These are phyloP conservation scores for Leucania comma DNA, from an alignment of 2,888 invertebrate species.

Conservation along the genomic window DNA sequence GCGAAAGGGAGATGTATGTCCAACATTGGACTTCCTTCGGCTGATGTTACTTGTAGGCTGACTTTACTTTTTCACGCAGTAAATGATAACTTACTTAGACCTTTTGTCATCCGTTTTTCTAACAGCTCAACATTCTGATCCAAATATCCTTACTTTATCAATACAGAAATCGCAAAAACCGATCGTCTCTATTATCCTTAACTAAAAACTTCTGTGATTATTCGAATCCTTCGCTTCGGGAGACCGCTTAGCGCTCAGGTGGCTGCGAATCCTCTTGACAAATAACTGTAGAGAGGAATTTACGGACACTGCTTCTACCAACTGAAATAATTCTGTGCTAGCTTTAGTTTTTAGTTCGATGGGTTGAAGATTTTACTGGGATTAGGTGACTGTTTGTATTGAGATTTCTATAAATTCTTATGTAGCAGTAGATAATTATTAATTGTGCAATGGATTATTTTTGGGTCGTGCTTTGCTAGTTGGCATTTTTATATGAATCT, in stretches of 20 bases:
- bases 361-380: constrained; percentile 3
- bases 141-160: background rate
- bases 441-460: no score
- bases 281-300: constrained; percentile 59
- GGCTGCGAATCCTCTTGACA: constrained; percentile 57
- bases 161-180: constrained; percentile 5
- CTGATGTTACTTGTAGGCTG: no score
- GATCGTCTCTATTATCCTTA: constrained; percentile 37
- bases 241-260: constrained; percentile 62
- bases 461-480: no score
- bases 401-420: no score
- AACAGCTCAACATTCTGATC: background rate
- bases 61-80: no score
- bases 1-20: no score
- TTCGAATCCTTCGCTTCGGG: constrained; percentile 49
- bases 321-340: constrained; percentile 46
- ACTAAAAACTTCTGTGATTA: constrained; percentile 60
- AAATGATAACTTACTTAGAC: no score
- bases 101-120: no score
- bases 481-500: no score
- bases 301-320: constrained; percentile 42
- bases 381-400: background rate
- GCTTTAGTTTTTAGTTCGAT: constrained; percentile 31
- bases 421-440: no score
- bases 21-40: no score